Conservation (phyloP, 2,113 vertebrate genomes). For the Cranoglanis bouderius region DNA sequence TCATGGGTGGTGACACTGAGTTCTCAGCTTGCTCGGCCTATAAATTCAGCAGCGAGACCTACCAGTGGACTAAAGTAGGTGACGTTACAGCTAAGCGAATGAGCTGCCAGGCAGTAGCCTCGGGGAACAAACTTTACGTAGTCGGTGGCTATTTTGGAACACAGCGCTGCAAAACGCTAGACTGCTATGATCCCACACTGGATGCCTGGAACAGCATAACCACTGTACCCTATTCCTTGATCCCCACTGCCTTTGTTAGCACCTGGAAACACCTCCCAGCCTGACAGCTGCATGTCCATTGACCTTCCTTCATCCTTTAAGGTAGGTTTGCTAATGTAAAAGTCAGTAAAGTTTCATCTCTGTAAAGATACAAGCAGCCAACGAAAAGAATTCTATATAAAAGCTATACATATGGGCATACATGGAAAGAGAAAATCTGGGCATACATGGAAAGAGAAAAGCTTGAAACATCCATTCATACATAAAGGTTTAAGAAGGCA, state of each 20-base stretch:
- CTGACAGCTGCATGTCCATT: constrained; percentile 54
- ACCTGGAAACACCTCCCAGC: constrained; percentile 83
- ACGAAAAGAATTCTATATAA: not conserved
- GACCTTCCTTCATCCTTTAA: constrained; percentile 49
- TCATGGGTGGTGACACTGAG: constrained; percentile 82
- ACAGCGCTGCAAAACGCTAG: constrained; percentile 82
- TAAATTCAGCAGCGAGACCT: constrained; percentile 81
- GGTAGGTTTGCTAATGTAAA: constrained; percentile 57
- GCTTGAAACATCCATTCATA: not conserved
- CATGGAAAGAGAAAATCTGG: not conserved
- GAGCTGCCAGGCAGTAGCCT: constrained; percentile 84
- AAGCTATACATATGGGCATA: not conserved
- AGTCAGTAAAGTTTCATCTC: not conserved
- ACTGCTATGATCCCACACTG: constrained; percentile 81
- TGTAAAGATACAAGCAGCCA: not conserved
- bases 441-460: not conserved
- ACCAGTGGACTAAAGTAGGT: constrained; percentile 85
- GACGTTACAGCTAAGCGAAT: constrained; percentile 82
- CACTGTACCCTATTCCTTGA: constrained; percentile 82
- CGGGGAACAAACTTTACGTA: constrained; percentile 82
- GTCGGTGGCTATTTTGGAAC: constrained; percentile 85
- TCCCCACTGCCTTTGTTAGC: constrained; percentile 84
- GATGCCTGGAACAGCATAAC: constrained; percentile 85
- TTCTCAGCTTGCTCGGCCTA: constrained; percentile 84
- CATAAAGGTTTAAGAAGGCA: not conserved